Conservation (phyloP, 2,888 invertebrate genomes). For the Abscondita cerata region DNA sequence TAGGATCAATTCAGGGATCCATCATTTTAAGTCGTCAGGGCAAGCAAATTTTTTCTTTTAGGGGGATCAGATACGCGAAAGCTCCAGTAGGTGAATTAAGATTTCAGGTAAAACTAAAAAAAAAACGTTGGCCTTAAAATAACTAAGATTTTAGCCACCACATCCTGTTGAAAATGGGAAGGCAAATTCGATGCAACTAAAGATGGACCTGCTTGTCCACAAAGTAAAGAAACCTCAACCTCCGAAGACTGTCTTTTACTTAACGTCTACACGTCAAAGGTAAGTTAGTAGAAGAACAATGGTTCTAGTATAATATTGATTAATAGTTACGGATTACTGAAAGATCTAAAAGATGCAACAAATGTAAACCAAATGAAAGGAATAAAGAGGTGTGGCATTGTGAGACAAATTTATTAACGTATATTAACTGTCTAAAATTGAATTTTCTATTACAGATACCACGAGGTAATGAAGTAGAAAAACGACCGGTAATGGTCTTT, state of each 20-base stretch:
- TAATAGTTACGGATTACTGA: too few species aligned
- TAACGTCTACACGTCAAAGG: conserved; percentile 67
- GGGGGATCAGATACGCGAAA: conserved; percentile 46
- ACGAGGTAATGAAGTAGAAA: conserved; percentile 48
- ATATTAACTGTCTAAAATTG: neutral
- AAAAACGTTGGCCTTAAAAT: neutral
- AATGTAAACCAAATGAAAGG: conserved; percentile 24
- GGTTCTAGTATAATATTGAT: too few species aligned
- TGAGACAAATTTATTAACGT: too few species aligned
- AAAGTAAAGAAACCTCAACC: conserved; percentile 50
- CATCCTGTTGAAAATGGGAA: conserved; percentile 52
- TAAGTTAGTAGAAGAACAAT: too few species aligned
- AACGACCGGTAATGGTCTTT: conserved; percentile 69
- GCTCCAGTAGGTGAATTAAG: conserved; percentile 52
- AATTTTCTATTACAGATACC: conserved; percentile 49
- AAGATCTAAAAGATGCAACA: conserved; percentile 9
- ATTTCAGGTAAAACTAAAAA: conserved; percentile 55
- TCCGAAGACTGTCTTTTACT: conserved; percentile 71
- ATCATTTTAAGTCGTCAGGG: conserved; percentile 41
- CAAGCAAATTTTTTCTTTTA: conserved; percentile 44
- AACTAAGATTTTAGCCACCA: conserved; percentile 49
- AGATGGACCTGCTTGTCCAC: conserved; percentile 55
- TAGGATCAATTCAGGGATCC: conserved; percentile 44
- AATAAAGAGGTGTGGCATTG: too few species aligned
- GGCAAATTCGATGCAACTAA: conserved; percentile 52